phyloP scores from a whole-genome alignment of 2,113 vertebrate genomes.

The Salvelinus namaycush region DNA sequence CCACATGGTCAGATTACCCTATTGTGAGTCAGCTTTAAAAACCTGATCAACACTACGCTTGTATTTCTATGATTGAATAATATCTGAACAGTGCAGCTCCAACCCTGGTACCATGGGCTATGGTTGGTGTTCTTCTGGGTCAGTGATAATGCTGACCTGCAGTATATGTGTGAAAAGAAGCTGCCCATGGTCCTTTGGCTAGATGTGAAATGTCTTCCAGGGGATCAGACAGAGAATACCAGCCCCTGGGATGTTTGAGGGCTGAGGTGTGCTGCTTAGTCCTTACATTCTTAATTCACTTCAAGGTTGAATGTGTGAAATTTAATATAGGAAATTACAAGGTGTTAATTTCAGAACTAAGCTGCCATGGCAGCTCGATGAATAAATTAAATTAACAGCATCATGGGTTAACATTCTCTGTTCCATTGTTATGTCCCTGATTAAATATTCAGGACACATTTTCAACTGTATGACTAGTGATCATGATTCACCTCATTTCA shows the following conservation, averaged over 20 bases:
- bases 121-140: neutral
- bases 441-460: neutral
- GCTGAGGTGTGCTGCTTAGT: neutral
- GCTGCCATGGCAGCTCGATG: neutral
- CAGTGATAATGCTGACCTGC: neutral
- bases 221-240: neutral
- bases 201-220: neutral
- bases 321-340: slow-evolving; percentile 45
- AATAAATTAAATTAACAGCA: slow-evolving; percentile 22
- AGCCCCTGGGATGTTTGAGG: neutral
- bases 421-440: neutral
- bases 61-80: neutral
- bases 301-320: slow-evolving; percentile 36
- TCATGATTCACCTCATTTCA: neutral
- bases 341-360: slow-evolving; percentile 35
- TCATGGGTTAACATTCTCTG: slow-evolving; percentile 6
- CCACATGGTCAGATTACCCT: neutral
- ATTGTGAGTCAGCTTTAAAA: neutral
- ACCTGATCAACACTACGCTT: neutral
- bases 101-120: neutral
- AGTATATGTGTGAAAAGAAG: neutral
- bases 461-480: neutral
- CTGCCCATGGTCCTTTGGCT: neutral
- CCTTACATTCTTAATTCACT: slow-evolving; percentile 30
- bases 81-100: neutral